Evolutionary conservation across 2,113 vertebrate species (phyloP).

Genomic region (Dipodomys spectabilis): DNA sequence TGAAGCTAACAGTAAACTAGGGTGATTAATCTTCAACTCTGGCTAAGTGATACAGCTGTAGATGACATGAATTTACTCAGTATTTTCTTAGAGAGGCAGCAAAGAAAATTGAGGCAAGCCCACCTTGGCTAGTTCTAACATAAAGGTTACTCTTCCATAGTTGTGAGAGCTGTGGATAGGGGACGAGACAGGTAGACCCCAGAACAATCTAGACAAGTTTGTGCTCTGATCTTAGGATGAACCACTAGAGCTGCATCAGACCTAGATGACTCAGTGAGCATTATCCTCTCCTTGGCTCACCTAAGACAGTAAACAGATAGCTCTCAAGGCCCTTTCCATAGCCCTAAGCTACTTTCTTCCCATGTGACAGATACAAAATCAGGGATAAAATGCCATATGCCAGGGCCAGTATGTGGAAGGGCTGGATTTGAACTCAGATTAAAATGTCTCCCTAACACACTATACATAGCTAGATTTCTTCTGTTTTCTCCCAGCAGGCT

Average conservation of each 20-base stretch:
- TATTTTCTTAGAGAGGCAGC: neutral
- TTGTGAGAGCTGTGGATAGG: neutral
- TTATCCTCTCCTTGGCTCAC: accelerated
- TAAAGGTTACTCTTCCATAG: neutral
- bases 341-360: neutral
- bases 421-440: neutral
- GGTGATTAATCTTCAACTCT: neutral
- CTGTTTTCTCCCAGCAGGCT: neutral
- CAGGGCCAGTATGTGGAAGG: neutral
- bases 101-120: neutral
- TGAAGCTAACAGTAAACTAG: neutral
- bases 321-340: neutral
- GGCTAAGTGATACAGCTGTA: neutral
- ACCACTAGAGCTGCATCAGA: neutral
- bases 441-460: neutral
- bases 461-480: neutral
- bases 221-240: neutral
- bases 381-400: neutral
- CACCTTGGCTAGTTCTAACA: neutral
- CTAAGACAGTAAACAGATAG: neutral
- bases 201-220: neutral
- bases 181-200: too few relatives aligned
- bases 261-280: neutral
- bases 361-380: neutral
- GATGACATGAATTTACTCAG: neutral